Evolutionary conservation across 2,888 invertebrate genomes (phyloP).

Genomic region (Drosophila tanythrix): DNA sequence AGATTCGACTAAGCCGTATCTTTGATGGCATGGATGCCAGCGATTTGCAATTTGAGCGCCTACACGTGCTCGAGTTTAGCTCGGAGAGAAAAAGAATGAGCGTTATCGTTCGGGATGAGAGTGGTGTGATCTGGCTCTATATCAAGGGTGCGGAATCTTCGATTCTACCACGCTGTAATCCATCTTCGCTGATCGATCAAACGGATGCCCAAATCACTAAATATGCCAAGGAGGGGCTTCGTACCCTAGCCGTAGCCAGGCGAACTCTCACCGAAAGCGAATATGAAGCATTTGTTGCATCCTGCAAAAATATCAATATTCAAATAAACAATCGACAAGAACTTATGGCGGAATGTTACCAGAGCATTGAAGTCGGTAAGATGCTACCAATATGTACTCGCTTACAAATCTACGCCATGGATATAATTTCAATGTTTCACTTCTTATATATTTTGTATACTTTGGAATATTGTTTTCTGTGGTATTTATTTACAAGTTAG

Average conservation of each 20-base stretch:
- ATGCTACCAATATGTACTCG: not conserved
- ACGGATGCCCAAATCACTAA: constrained; percentile 86
- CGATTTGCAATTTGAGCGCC: constrained; percentile 87
- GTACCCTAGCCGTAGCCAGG: constrained; percentile 93
- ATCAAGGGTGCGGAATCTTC: constrained; percentile 93
- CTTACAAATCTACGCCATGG: not conserved
- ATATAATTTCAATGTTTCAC: not conserved
- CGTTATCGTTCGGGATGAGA: constrained; percentile 90
- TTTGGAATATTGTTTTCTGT: not conserved
- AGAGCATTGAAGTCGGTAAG: constrained; percentile 82
- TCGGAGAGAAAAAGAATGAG: constrained; percentile 97
- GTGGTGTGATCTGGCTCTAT: constrained; percentile 87
- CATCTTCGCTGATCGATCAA: constrained; percentile 82
- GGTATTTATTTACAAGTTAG: not conserved
- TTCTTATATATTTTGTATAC: not conserved
- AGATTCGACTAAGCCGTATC: constrained; percentile 86
- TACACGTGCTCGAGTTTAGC: constrained; percentile 94
- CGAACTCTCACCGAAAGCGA: constrained; percentile 89
- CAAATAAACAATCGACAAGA: constrained; percentile 81
- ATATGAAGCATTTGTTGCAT: constrained; percentile 87
- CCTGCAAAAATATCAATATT: constrained; percentile 74
- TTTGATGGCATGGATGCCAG: constrained; percentile 34
- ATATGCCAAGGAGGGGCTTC: constrained; percentile 89
- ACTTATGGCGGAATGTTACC: constrained; percentile 77
- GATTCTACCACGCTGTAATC: constrained; percentile 88